Percentiles rank a stretch among this genome's conserved stretches.
phyloP scores from a whole-genome alignment of 2,113 vertebrate species.

The Leptobrachium leishanense region DNA sequence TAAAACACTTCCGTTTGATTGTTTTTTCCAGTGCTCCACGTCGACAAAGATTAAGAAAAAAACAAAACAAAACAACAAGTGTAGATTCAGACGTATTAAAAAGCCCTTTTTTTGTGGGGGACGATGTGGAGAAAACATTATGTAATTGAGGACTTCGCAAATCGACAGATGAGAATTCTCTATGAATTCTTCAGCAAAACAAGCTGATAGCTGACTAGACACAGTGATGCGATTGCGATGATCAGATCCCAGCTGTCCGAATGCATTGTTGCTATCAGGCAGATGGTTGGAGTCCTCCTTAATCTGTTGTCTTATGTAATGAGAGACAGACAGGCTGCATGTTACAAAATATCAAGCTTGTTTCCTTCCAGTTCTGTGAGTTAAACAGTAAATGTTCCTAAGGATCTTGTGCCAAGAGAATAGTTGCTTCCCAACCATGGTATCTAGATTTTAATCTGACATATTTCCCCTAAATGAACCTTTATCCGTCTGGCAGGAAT shows the following conservation, averaged over 20 bases:
- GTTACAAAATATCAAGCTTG: not conserved
- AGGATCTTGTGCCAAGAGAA: not conserved
- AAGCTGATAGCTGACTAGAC: not conserved
- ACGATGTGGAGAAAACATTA: too few species aligned
- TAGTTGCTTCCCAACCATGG: too few species aligned
- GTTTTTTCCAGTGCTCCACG: too few species aligned
- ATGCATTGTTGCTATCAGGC: constrained; percentile 14
- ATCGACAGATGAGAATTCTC: not conserved
- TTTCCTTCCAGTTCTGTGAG: not conserved
- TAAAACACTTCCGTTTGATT: too few species aligned
- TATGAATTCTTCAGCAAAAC: not conserved
- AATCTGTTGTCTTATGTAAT: constrained; percentile 13
- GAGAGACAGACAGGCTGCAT: not conserved
- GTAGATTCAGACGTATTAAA: too few species aligned
- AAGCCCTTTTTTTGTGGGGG: too few species aligned
- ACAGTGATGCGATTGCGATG: constrained; percentile 27
- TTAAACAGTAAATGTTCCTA: not conserved
- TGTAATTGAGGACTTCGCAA: too few species aligned
- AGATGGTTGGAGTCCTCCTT: constrained; percentile 13
- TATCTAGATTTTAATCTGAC: too few species aligned
- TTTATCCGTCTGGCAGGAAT: too few species aligned
- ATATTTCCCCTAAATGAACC: too few species aligned
- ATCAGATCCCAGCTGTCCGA: constrained; percentile 12
- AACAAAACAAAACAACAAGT: too few species aligned
- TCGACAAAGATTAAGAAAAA: too few species aligned